Conservation (phyloP, 2,797 vertebrate species). For the Lates japonicus region DNA sequence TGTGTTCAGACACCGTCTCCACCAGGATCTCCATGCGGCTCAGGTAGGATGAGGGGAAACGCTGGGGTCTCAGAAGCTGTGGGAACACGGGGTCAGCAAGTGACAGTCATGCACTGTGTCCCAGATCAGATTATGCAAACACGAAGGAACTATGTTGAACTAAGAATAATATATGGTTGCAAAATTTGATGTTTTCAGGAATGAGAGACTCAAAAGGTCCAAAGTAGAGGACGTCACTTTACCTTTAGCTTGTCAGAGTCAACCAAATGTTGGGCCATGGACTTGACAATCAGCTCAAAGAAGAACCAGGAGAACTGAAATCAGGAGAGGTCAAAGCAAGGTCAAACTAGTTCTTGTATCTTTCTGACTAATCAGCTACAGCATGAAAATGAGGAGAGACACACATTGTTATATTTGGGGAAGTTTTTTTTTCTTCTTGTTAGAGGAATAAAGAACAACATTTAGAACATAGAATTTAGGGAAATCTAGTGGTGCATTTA, state of each 20-base stretch:
- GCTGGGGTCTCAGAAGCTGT: constrained; percentile 91
- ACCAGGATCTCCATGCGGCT: constrained; percentile 92
- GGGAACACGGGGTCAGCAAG: background rate
- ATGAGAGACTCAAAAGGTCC: background rate
- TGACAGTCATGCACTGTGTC: background rate
- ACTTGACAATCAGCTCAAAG: constrained; percentile 95
- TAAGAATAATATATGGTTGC: background rate
- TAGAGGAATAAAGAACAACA: background rate
- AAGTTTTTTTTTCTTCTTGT: background rate
- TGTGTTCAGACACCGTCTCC: constrained; percentile 92
- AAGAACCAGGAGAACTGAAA: constrained; percentile 98
- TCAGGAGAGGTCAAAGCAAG: constrained; percentile 19
- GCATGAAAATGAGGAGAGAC: background rate
- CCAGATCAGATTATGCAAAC: background rate
- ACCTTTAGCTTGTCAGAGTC: constrained; percentile 92
- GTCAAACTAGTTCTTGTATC: background rate
- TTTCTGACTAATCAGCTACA: background rate
- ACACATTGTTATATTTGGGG: background rate
- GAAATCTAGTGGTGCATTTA: background rate
- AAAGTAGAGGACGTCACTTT: constrained; percentile 23
- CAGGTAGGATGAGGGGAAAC: constrained; percentile 94
- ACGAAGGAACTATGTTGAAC: background rate
- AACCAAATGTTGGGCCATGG: constrained; percentile 95
- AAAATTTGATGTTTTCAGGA: background rate
- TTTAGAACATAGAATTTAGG: background rate